phyloP scores from a whole-genome alignment of 2,113 vertebrate genomes.

The Gambusia holbrooki region DNA sequence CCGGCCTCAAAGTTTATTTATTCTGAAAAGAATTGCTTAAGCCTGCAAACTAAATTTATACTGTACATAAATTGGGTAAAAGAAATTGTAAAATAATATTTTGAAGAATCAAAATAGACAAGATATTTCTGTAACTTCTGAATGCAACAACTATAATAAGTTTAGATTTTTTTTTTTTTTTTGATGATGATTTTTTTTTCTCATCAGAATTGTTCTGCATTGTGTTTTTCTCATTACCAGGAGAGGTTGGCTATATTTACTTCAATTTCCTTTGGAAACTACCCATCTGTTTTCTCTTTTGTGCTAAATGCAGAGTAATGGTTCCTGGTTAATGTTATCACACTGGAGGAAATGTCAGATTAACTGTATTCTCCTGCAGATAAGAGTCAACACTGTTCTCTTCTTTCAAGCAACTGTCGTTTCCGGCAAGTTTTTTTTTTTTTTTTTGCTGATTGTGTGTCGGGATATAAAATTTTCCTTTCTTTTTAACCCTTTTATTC shows the following conservation, averaged over 20 bases:
- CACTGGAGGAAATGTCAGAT: conserved; percentile 24
- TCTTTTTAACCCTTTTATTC: background rate
- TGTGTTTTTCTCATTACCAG: conserved; percentile 37
- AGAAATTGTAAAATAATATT: background rate
- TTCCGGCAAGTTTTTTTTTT: conserved; percentile 9
- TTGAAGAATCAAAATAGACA: background rate
- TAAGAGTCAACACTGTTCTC: conserved; percentile 16
- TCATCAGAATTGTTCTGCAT: too few species aligned
- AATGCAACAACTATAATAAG: background rate
- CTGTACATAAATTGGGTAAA: background rate
- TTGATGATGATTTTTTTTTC: too few species aligned
- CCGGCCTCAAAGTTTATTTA: too few species aligned
- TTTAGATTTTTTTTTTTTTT: background rate
- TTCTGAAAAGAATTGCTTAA: too few species aligned
- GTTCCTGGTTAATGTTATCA: conserved; percentile 51
- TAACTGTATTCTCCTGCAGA: conserved; percentile 42
- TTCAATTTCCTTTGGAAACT: conserved; percentile 46
- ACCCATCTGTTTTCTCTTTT: conserved; percentile 35
- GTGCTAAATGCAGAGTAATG: conserved; percentile 51
- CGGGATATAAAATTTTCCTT: background rate
- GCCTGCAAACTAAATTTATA: background rate
- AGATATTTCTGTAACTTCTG: background rate
- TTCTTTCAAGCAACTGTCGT: conserved; percentile 20
- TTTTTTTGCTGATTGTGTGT: conserved; percentile 9
- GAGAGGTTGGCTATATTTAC: conserved; percentile 53